phyloP scores from a whole-genome alignment of 2,888 invertebrate genomes.

The Epinotia bilunana region DNA sequence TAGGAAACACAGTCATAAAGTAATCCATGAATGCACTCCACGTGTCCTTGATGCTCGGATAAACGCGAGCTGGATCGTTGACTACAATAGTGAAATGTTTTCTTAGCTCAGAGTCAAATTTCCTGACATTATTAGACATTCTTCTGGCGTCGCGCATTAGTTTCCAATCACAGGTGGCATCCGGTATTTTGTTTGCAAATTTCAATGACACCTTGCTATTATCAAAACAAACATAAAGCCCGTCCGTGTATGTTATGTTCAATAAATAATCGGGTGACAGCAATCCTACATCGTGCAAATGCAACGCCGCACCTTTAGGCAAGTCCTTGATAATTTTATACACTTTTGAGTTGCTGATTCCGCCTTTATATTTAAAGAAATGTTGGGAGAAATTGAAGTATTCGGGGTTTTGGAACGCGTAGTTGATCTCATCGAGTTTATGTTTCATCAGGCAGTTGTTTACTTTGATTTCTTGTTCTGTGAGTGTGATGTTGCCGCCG shows the following conservation, averaged over 20 bases:
- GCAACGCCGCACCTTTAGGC: slow-evolving; percentile 91
- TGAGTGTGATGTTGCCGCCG: slow-evolving; percentile 81
- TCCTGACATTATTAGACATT: slow-evolving; percentile 64
- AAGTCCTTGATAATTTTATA: slow-evolving; percentile 87
- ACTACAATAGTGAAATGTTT: slow-evolving; percentile 84
- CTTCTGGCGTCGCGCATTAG: slow-evolving; percentile 74
- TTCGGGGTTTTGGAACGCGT: slow-evolving; percentile 81
- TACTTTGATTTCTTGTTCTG: slow-evolving; percentile 76
- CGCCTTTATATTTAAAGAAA: slow-evolving; percentile 85
- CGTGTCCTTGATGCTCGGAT: slow-evolving; percentile 81
- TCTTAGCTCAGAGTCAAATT: slow-evolving; percentile 82
- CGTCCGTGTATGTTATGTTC: slow-evolving; percentile 85
- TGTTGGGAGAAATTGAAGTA: slow-evolving; percentile 87
- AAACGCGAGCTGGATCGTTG: slow-evolving; percentile 72
- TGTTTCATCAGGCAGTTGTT: slow-evolving; percentile 85
- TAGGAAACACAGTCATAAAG: slow-evolving; percentile 80
- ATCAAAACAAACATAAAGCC: slow-evolving; percentile 83
- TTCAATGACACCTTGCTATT: slow-evolving; percentile 53
- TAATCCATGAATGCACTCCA: slow-evolving; percentile 85
- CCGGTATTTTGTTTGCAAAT: slow-evolving; percentile 64
- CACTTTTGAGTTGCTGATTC: slow-evolving; percentile 86
- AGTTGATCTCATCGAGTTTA: slow-evolving; percentile 82
- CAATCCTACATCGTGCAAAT: slow-evolving; percentile 88
- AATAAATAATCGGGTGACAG: slow-evolving; percentile 86
- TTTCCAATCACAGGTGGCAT: slow-evolving; percentile 72